phyloP scores from a whole-genome alignment of 2,888 invertebrate species.

The Aphodius granarius region DNA sequence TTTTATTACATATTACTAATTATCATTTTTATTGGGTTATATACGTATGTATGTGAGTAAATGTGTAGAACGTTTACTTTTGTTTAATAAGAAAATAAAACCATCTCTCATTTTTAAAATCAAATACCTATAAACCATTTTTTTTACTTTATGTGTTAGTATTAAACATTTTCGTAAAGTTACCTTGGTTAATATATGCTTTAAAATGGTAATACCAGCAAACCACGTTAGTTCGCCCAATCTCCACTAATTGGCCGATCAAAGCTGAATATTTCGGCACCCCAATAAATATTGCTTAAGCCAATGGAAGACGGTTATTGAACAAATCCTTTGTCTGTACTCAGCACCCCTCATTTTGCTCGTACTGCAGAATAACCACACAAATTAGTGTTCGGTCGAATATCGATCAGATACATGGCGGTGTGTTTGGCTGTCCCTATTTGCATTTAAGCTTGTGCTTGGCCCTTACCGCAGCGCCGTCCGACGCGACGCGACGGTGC shows the following conservation, averaged over 20 bases:
- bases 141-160: no score
- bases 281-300: not conserved
- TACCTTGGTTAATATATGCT: not conserved
- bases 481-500: no score
- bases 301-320: not conserved
- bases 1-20: no score
- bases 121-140: no score
- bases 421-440: not conserved
- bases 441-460: not conserved
- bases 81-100: no score
- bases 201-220: not conserved
- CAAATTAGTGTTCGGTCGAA: not conserved
- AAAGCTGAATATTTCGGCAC: not conserved
- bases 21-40: no score
- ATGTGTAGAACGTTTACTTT: no score
- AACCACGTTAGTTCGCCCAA: not conserved
- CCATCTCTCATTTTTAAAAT: no score
- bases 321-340: not conserved
- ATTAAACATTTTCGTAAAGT: no score
- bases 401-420: not conserved
- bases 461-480: not conserved
- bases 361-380: not conserved
- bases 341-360: not conserved
- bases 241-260: not conserved
- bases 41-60: no score